Percentiles rank a stretch among this genome's conserved stretches.
phyloP scores from a whole-genome alignment of 1,140 invertebrate genomes.

The Sweltsa coloradensis region DNA sequence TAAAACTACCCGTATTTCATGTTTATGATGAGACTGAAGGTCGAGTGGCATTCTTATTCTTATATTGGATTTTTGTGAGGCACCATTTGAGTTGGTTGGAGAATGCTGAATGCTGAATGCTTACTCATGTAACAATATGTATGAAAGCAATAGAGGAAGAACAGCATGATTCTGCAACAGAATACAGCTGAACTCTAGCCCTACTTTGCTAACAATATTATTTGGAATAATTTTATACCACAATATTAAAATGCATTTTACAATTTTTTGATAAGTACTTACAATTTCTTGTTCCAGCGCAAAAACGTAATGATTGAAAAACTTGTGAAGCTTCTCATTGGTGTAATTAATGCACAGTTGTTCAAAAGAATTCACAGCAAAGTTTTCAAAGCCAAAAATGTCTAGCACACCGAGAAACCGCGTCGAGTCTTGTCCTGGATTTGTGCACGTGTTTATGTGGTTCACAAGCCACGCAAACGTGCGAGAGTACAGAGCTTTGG shows the following conservation, averaged over 20 bases:
- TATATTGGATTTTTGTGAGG: no score
- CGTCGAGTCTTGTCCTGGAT: conserved; percentile 64
- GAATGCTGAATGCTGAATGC: no score
- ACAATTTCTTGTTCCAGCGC: conserved; percentile 85
- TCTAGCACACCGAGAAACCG: conserved; percentile 87
- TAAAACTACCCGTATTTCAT: no score
- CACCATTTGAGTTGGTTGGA: no score
- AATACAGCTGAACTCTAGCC: background rate
- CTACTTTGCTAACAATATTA: background rate
- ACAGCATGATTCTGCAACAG: no score
- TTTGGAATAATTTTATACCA: background rate
- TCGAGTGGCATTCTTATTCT: no score
- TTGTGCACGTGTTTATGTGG: conserved; percentile 85
- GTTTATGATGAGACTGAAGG: no score
- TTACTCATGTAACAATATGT: no score
- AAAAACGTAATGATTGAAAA: conserved; percentile 96
- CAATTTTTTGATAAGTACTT: conserved; percentile 31
- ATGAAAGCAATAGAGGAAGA: no score
- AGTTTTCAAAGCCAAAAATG: conserved; percentile 97
- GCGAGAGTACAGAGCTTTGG: conserved; percentile 79
- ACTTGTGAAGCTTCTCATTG: conserved; percentile 96
- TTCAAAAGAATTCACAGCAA: conserved; percentile 86
- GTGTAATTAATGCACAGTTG: conserved; percentile 97
- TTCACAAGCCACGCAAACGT: conserved; percentile 88
- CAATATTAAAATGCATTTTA: background rate